phyloP scores from a whole-genome alignment of 2,113 vertebrate species.

The Eubucco bourcierii region DNA sequence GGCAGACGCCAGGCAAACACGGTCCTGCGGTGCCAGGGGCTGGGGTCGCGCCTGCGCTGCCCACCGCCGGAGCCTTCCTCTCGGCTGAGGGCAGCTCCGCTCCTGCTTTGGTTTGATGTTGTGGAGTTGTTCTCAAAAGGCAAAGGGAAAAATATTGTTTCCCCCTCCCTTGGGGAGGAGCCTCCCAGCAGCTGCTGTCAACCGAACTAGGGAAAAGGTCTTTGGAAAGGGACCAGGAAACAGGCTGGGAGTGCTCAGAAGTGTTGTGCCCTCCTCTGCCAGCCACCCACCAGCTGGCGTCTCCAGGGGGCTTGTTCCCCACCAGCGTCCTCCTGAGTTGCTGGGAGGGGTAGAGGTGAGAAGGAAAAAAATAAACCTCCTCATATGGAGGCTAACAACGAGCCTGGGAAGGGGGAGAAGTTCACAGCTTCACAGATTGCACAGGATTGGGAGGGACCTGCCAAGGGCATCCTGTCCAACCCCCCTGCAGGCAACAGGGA shows the following conservation, averaged over 20 bases:
- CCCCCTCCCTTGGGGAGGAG: conserved; percentile 29
- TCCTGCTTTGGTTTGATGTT: background rate
- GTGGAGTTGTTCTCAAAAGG: background rate
- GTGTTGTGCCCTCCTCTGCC: background rate
- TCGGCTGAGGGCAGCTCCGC: accelerated
- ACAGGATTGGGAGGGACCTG: too few species aligned
- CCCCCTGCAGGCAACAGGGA: too few species aligned
- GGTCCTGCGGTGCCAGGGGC: accelerated
- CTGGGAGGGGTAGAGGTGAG: background rate
- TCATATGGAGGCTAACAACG: background rate
- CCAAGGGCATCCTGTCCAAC: too few species aligned
- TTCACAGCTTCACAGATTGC: too few species aligned
- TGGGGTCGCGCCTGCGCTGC: accelerated
- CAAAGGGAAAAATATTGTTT: background rate
- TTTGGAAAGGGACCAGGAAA: background rate
- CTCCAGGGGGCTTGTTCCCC: accelerated
- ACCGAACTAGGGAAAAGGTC: conserved; percentile 27
- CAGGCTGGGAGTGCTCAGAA: background rate
- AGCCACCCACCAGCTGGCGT: accelerated
- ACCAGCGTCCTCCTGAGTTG: background rate
- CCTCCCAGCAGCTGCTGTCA: conserved; percentile 4
- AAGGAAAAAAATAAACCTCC: background rate
- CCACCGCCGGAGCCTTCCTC: background rate
- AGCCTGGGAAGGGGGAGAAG: background rate
- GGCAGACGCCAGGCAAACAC: background rate